Percentiles rank a stretch among this genome's conserved stretches.
These are phyloP conservation scores for Embidobia sp. DNA, from an alignment of 2,888 invertebrate genomes.

Conservation along the genomic window DNA sequence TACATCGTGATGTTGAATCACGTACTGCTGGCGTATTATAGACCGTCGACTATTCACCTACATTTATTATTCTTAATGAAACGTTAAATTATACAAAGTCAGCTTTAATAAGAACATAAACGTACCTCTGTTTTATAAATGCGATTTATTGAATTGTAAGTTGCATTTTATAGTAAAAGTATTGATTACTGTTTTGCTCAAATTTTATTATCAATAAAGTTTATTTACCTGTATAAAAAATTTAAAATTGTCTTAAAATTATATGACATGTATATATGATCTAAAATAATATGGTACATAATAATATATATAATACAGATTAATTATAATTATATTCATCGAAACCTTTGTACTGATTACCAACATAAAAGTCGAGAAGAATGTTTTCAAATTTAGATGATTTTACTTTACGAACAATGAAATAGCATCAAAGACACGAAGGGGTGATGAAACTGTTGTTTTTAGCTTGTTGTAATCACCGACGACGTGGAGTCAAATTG, in stretches of 20 bases:
- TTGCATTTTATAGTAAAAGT: constrained; percentile 18
- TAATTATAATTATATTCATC: too few relatives aligned
- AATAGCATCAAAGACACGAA: too few relatives aligned
- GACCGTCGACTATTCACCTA: constrained; percentile 63
- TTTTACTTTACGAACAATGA: too few relatives aligned
- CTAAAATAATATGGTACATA: too few relatives aligned
- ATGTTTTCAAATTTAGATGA: too few relatives aligned
- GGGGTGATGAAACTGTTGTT: not conserved
- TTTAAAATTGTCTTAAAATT: too few relatives aligned
- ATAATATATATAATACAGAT: too few relatives aligned
- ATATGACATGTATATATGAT: too few relatives aligned
- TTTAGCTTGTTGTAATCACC: not conserved
- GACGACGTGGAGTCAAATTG: not conserved
- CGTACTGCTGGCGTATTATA: constrained; percentile 58
- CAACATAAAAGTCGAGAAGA: too few relatives aligned
- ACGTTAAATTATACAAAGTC: constrained; percentile 53
- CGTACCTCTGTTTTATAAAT: constrained; percentile 46
- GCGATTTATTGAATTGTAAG: constrained; percentile 47
- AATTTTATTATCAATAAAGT: constrained; percentile 2
- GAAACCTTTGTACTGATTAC: too few relatives aligned
- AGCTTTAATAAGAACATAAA: constrained; percentile 52
- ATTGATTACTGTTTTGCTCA: constrained; percentile 3
- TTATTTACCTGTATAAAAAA: not conserved
- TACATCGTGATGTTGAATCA: constrained; percentile 62
- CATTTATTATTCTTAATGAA: constrained; percentile 66